phyloP scores from a whole-genome alignment of 2,113 vertebrate genomes.

The Lycaon pictus region DNA sequence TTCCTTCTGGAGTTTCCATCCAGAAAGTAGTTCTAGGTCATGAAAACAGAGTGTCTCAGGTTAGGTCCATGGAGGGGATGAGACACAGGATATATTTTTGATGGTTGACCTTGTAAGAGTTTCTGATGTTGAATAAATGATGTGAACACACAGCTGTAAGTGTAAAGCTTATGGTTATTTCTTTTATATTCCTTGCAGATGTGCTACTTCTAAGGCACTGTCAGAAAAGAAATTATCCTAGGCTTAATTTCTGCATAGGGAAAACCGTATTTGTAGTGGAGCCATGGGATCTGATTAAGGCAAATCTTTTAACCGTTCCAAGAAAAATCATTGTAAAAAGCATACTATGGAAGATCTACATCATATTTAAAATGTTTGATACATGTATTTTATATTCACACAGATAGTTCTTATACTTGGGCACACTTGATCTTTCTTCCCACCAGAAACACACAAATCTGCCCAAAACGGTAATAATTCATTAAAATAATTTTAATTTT shows the following conservation, averaged over 20 bases:
- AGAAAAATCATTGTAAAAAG: neutral
- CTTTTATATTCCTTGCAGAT: conserved; percentile 29
- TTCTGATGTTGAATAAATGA: conserved; percentile 35
- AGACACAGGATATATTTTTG: neutral
- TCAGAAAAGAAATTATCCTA: neutral
- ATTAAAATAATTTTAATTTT: neutral
- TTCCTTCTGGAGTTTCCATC: neutral
- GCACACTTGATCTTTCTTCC: neutral
- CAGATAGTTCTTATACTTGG: neutral
- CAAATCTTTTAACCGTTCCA: conserved; percentile 25
- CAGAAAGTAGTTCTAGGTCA: neutral
- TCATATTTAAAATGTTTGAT: neutral
- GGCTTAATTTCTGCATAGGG: conserved; percentile 22
- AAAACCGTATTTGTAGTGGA: neutral
- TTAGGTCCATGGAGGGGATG: neutral
- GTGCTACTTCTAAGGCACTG: neutral
- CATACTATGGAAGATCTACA: neutral
- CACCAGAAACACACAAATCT: neutral
- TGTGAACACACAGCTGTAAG: neutral
- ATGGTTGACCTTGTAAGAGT: neutral
- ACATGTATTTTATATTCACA: neutral
- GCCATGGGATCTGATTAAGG: conserved; percentile 11
- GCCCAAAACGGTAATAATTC: neutral
- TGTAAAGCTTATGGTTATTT: conserved; percentile 49
- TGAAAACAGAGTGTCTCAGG: neutral